Base-by-base conservation (phyloP, 2,113 vertebrate genomes). In the Atlantisia rogersi region DNA sequence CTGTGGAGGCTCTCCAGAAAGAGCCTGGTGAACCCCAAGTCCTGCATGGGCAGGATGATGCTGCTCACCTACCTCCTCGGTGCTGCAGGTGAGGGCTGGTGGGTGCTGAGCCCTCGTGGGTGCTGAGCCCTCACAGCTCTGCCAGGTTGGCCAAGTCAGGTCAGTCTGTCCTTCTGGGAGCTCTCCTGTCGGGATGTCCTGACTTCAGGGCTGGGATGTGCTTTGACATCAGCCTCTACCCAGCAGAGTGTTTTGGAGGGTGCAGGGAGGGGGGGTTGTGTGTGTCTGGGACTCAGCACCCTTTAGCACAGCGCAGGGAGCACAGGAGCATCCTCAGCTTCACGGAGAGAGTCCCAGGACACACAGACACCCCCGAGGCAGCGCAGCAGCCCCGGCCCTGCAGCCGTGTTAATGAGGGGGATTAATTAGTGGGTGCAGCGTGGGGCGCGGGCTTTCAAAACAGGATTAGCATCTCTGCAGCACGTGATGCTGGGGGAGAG, bases 41-140 rank as follows among this genome's bases (percentile, higher is more conserved):
- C 5, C 29, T 20, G 3, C n/a, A 2, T 1, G 5, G 55, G 12
- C 20, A 8, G 10, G 32, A 6, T 2, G 3, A 12, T 28, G 79
- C 44, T 10, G 5, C 95, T 92, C 89, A 71, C 92, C 89, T 79
- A 28, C 82, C 79, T 81, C 55, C 82, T 37, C 3, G 2, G 67
- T 12, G 71, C 93, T 8, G 55, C 79, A 1, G 56, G 73, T 11
- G 1, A 62, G 46, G 39, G 69, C 17, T 24, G 6, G 48, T 0
- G 4, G 0, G 26, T 10, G 86, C 65, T 1, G 22, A 16, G 50
- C 1, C 11, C 21, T 2, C 20, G 0, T 0, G 4, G 0, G 26
- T 10, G 86, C 65, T 1, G 22, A 16, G 50, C 1, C 13, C 21
- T 2, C 20, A 0, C n/a, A 31, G 74, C 59, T 17, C 48, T 18